A percentile compares a stretch with the other conserved stretches of the same genome.
These are phyloP conservation scores for Leptinotarsa juncta DNA, from an alignment of 2,888 invertebrate genomes.

Conservation along the genomic window DNA sequence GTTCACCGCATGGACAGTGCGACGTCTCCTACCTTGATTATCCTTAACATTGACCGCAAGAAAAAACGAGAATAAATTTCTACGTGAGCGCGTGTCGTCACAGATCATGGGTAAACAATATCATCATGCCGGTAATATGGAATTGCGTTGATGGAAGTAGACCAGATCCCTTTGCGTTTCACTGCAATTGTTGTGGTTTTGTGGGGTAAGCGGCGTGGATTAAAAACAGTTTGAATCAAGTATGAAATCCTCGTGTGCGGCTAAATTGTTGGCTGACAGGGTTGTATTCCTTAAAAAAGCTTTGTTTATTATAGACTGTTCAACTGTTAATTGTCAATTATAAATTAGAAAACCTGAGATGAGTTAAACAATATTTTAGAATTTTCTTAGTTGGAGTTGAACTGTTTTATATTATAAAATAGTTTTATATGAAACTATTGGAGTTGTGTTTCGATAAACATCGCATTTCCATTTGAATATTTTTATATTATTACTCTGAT, in stretches of 20 bases:
- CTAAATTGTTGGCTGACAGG: neutral
- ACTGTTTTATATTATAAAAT: too few relatives aligned
- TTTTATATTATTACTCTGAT: too few relatives aligned
- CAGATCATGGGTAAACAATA: slow-evolving; percentile 46
- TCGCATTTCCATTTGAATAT: too few relatives aligned
- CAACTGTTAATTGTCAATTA: too few relatives aligned
- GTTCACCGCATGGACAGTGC: slow-evolving; percentile 27
- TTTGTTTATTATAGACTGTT: neutral
- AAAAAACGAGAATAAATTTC: slow-evolving; percentile 61
- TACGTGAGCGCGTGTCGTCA: slow-evolving; percentile 56
- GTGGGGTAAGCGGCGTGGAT: slow-evolving; percentile 26
- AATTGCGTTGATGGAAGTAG: slow-evolving; percentile 60
- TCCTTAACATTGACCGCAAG: slow-evolving; percentile 59
- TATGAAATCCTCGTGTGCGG: slow-evolving; percentile 10
- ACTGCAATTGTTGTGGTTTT: slow-evolving; percentile 42
- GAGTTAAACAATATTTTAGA: too few relatives aligned
- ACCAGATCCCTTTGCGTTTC: slow-evolving; percentile 55
- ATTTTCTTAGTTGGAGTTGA: too few relatives aligned
- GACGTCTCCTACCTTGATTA: slow-evolving; percentile 28
- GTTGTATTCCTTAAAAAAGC: neutral
- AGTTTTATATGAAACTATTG: too few relatives aligned
- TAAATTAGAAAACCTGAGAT: too few relatives aligned
- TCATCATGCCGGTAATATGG: slow-evolving; percentile 43
- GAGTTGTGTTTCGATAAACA: too few relatives aligned
- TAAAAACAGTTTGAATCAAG: slow-evolving; percentile 21